phyloP scores from a whole-genome alignment of 2,888 invertebrate genomes.

The Clanis bilineata region DNA sequence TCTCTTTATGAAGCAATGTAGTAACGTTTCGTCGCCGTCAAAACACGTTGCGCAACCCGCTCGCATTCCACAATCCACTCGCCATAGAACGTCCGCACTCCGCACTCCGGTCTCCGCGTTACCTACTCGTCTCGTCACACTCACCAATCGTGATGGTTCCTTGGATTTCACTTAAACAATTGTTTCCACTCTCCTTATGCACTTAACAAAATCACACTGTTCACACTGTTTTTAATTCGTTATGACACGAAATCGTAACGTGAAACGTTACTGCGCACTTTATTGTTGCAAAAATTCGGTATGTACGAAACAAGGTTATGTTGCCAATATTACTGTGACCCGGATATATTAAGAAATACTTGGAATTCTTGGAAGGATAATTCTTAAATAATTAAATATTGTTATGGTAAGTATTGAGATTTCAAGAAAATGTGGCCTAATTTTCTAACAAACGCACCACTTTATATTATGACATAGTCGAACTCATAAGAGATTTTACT shows the following conservation, averaged over 20 bases:
- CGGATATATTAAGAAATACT: background rate
- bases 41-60: conserved; percentile 69
- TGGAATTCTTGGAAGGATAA: background rate
- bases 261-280: conserved; percentile 16
- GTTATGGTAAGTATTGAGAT: background rate
- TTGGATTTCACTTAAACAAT: conserved; percentile 29
- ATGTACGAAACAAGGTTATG: background rate
- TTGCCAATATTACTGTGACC: background rate
- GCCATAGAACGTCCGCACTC: conserved; percentile 44
- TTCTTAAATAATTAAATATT: background rate
- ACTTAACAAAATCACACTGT: background rate
- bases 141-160: conserved; percentile 34
- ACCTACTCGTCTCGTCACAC: too few relatives aligned
- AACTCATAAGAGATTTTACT: too few relatives aligned
- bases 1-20: conserved; percentile 49
- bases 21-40: conserved; percentile 54
- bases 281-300: conserved; percentile 27
- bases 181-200: conserved; percentile 12
- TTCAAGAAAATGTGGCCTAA: background rate
- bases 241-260: conserved; percentile 1
- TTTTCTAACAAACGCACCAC: background rate
- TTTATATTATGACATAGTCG: too few relatives aligned
- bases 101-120: too few relatives aligned
- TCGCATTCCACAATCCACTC: conserved; percentile 53
- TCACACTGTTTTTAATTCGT: conserved; percentile 11